Evolutionary conservation across 1,140 invertebrate species (phyloP).

Genomic region (Anagrus nilaparvatae): DNA sequence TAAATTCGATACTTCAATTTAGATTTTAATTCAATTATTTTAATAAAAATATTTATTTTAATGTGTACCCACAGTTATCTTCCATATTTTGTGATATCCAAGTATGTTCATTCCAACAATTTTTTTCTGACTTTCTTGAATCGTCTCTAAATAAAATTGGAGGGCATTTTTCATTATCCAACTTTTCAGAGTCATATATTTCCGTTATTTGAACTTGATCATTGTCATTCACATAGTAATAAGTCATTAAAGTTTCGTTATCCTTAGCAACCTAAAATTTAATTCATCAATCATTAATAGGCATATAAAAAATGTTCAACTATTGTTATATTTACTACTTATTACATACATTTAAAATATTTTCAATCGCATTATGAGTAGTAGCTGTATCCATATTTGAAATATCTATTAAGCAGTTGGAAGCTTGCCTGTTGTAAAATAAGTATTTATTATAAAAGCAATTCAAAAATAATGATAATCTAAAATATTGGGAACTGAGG

Average conservation of each 20-base stretch:
- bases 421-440: conserved; percentile 25
- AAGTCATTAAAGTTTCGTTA: conserved; percentile 79
- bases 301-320: neutral
- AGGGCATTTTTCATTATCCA: too few species aligned
- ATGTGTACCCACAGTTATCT: too few species aligned
- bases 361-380: conserved; percentile 72
- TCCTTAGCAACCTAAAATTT: conserved; percentile 55
- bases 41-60: too few species aligned
- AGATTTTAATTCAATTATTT: too few species aligned
- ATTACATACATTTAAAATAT: conserved; percentile 56
- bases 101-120: too few species aligned
- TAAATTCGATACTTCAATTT: too few species aligned
- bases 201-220: conserved; percentile 79
- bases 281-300: neutral
- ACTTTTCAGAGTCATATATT: too few species aligned
- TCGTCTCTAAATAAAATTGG: too few species aligned
- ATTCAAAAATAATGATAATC: conserved; percentile 9
- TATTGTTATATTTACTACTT: neutral
- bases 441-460: conserved; percentile 34
- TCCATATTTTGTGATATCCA: too few species aligned
- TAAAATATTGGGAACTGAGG: conserved; percentile 4
- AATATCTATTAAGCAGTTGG: conserved; percentile 43
- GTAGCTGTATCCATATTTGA: conserved; percentile 30
- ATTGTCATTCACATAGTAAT: conserved; percentile 80
- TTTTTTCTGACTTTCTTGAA: too few species aligned